Percentiles rank a stretch among this genome's conserved stretches.
Conservation (phyloP, 2,797 vertebrate species). For the Xenops minutus region DNA sequence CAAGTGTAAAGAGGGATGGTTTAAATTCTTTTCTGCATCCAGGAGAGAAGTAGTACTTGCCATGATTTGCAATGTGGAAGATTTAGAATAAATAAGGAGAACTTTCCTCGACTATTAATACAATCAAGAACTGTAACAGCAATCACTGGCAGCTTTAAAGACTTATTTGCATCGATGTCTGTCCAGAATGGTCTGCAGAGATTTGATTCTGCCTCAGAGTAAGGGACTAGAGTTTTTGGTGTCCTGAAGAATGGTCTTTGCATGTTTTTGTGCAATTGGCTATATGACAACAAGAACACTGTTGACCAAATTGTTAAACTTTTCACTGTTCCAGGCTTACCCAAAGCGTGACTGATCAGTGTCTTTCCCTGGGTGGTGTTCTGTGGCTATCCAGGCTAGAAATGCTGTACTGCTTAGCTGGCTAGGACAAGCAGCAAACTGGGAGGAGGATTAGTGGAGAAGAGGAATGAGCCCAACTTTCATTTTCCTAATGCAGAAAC, state of each 20-base stretch:
- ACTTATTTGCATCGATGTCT: neutral
- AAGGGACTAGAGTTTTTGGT: neutral
- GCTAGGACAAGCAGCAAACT: slow-evolving; percentile 10
- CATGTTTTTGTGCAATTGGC: neutral
- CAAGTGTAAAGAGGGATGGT: neutral
- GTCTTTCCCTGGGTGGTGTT: neutral
- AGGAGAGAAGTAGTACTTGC: neutral
- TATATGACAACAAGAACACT: neutral
- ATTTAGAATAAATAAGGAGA: neutral
- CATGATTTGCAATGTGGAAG: neutral
- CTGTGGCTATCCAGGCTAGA: neutral
- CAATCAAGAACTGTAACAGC: neutral
- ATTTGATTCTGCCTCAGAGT: neutral
- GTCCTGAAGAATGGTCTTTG: neutral
- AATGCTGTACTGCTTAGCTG: neutral
- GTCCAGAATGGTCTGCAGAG: neutral
- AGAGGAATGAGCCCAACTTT: neutral
- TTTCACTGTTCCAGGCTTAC: neutral
- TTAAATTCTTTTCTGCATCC: neutral
- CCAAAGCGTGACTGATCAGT: neutral
- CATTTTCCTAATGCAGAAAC: neutral
- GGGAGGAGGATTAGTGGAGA: neutral
- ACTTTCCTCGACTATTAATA: neutral
- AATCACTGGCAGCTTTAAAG: neutral
- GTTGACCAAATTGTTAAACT: neutral